These are phyloP conservation scores for Podiceps cristatus DNA, from an alignment of 2,113 vertebrate genomes.

Conservation along the genomic window DNA sequence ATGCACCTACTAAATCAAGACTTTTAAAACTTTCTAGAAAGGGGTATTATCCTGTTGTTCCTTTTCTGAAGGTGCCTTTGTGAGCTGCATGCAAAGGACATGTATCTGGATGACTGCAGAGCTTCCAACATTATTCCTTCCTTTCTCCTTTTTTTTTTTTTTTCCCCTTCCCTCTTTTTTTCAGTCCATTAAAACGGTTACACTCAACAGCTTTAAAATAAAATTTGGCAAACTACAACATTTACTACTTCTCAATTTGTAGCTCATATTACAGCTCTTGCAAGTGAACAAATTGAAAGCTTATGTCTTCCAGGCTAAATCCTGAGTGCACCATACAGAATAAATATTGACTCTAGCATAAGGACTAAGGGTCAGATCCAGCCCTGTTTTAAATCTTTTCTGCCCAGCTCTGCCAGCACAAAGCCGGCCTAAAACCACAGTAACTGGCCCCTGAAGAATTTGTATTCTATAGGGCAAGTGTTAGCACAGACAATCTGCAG, in stretches of 20 bases:
- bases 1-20: slow-evolving; percentile 35
- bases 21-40: slow-evolving; percentile 23
- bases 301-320: slow-evolving; percentile 62
- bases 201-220: slow-evolving; percentile 44
- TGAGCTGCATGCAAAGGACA: not conserved
- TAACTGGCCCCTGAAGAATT: slow-evolving; percentile 44
- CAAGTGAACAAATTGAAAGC: slow-evolving; percentile 55
- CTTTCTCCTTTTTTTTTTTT: not conserved
- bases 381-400: slow-evolving; percentile 46
- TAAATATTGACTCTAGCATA: slow-evolving; percentile 60
- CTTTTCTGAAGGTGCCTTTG: not conserved
- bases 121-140: not conserved
- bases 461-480: not conserved
- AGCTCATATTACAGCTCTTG: slow-evolving; percentile 41
- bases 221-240: slow-evolving; percentile 32
- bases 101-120: not conserved
- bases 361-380: slow-evolving; percentile 47
- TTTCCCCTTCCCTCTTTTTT: too few species aligned
- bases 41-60: not conserved
- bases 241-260: slow-evolving; percentile 41
- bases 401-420: slow-evolving; percentile 26
- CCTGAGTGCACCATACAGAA: slow-evolving; percentile 45
- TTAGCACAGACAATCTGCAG: not conserved
- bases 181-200: slow-evolving; percentile 12
- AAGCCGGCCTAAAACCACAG: slow-evolving; percentile 16